Evolutionary conservation across 2,113 vertebrate genomes (phyloP), one percentile per base, ranked within the genome.

Genomic region (Emydura subglobosa): DNA sequence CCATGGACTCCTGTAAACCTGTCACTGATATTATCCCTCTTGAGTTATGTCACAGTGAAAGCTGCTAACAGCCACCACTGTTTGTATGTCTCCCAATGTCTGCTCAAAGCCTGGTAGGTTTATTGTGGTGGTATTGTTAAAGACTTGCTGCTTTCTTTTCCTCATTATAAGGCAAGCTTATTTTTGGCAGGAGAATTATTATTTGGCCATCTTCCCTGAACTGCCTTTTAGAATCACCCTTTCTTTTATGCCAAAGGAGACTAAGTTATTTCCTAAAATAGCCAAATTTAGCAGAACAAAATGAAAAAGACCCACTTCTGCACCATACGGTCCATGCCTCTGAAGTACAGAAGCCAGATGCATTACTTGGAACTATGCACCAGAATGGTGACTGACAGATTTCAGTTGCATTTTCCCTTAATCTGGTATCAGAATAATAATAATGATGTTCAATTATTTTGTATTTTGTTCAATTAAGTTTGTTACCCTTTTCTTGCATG

Each of bases 1-100:
- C 90, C 94, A 88, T n/a, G 84, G 86, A 96, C 96, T 97, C 97
- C 96, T 97, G 97, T 98, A 98, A 98, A 98, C 74, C 98, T 98
- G 98, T 98, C 98, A 98, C 25, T 96, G 97, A 93, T 94, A 44
- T 82, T 94, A 97, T 91, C 93, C 93, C 49, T 92, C 84, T 19
- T 97, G 97, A 98, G 76, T 98, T 97, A 98, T 31, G 89, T 78
- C 78, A 13, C 79, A 90, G 74, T 39, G 96, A 95, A 92, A 96
- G 82, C 90, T 93, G 85, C 90, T 90, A 78, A 95, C 86, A 89
- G 54, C 9, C 25, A 31, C 17, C 90, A 34, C 29, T 68, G 12
- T 81, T 13, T 57, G 39, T 76, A 74, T 65, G 82, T 82, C 86
- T 72, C 24, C 44, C 49, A 82, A 55, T 13, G 49, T 59, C 95